Evolutionary conservation across 2,797 vertebrate species (phyloP), one percentile per base, ranked within the genome.

Genomic region (Neomorphus geoffroyi): DNA sequence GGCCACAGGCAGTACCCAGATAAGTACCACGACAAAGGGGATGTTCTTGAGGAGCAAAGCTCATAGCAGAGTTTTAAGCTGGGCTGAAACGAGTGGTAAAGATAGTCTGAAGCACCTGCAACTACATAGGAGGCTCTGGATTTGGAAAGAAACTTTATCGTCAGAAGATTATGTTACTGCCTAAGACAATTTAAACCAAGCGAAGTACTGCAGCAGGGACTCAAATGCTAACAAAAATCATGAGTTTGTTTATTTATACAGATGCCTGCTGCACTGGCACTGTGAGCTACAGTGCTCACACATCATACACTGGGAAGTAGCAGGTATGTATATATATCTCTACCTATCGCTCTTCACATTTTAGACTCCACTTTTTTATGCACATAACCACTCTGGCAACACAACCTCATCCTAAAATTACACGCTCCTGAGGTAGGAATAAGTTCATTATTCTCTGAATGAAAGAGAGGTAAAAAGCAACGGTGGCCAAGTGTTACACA

Each of bases 101-200:
- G n/a, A 84, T 21, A 83, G 50, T 78, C 1, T 66, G 70, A 94
- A 83, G 85, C 87, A 96, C 87, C 84, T 96, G 84, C 86, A 80
- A 7, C 91, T 46, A 57, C 58, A 32, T 0, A 67, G 91, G 61
- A 95, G 43, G 69, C 82, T 83, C 46, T 43, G 41, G 27, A 57
- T 88, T 94, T 94, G 93, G 80, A 94, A 77, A 71, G 67, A 58
- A 71, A 56, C 30, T 88, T 86, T 71, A 78, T 67, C 5, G 5
- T 50, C 60, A 78, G 73, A 86, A 80, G 66, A 84, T 80, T 77
- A 54, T 90, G 83, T 50, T 80, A 17, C n/a, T 82, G 48, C 67
- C 72, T 64, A 74, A 81, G 80, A 66, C 90, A 94, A 90, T 73
- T 85, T 54, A 30, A 70, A 84, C 33, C 35, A 58, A 91, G 72